Evolutionary conservation across 2,113 vertebrate species (phyloP).

Genomic region (Oenanthe oenanthe): DNA sequence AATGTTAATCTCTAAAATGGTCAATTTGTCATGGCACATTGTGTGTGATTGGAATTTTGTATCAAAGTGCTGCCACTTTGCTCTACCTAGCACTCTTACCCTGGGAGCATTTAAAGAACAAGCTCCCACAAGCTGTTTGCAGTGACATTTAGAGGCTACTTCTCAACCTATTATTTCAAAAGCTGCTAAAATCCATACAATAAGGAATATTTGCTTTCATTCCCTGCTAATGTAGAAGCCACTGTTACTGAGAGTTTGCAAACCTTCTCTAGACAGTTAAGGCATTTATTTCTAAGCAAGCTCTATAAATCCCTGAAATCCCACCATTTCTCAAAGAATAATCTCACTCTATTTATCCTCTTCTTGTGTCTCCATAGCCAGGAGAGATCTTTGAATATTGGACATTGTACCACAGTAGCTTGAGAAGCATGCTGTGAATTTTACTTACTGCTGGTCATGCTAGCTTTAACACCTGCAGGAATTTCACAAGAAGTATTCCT

Average conservation of each 20-base stretch:
- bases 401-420: background rate
- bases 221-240: background rate
- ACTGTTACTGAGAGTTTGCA: background rate
- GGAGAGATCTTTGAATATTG: background rate
- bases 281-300: background rate
- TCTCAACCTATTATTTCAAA: background rate
- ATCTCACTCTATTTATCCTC: background rate
- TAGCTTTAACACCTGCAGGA: background rate
- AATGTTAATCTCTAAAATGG: conserved; percentile 44
- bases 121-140: background rate
- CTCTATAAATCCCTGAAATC: background rate
- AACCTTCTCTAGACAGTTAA: background rate
- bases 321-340: background rate
- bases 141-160: background rate
- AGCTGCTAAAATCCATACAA: background rate
- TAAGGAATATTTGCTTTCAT: background rate
- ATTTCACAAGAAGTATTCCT: background rate
- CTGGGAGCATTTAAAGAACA: background rate
- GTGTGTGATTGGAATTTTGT: background rate
- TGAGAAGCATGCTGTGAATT: background rate
- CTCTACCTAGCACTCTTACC: background rate
- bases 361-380: background rate
- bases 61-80: background rate
- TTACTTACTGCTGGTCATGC: background rate
- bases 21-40: conserved; percentile 3